Evolutionary conservation across 2,888 invertebrate species (phyloP).

Genomic region (Hermodice carunculata): DNA sequence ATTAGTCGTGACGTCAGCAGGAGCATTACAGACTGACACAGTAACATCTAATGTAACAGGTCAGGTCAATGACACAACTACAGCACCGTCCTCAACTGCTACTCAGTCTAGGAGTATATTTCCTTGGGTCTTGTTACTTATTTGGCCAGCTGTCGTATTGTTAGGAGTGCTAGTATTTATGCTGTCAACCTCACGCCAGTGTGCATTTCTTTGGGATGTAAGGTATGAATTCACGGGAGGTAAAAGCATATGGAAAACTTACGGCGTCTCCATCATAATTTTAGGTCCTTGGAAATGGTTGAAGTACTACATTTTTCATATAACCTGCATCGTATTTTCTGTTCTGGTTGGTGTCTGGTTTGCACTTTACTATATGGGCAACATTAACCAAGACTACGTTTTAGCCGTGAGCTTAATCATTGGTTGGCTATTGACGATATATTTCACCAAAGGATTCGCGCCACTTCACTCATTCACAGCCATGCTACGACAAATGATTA

Average conservation of each 20-base stretch:
- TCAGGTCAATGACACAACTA: too few species aligned
- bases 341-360: constrained; percentile 55
- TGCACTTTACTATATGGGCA: constrained; percentile 41
- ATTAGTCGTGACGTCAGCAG: background rate
- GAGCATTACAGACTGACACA: too few species aligned
- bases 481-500: constrained; percentile 64
- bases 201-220: too few species aligned
- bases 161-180: constrained; percentile 32
- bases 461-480: constrained; percentile 63
- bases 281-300: background rate
- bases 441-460: constrained; percentile 63
- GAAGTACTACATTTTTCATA: constrained; percentile 1
- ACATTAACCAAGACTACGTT: constrained; percentile 53
- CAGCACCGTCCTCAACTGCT: too few species aligned
- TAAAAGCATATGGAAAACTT: too few species aligned
- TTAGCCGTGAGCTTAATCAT: constrained; percentile 56
- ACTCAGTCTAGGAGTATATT: background rate
- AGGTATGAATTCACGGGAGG: too few species aligned
- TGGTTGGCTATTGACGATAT: constrained; percentile 64
- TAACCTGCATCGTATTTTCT: constrained; percentile 44
- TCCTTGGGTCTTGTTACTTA: constrained; percentile 26
- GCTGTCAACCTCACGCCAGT: too few species aligned
- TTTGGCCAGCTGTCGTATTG: constrained; percentile 37
- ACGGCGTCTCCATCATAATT: too few species aligned
- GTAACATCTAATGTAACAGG: too few species aligned